Conservation (phyloP, 1,140 invertebrate genomes). For the Conopomorpha cramerella region DNA sequence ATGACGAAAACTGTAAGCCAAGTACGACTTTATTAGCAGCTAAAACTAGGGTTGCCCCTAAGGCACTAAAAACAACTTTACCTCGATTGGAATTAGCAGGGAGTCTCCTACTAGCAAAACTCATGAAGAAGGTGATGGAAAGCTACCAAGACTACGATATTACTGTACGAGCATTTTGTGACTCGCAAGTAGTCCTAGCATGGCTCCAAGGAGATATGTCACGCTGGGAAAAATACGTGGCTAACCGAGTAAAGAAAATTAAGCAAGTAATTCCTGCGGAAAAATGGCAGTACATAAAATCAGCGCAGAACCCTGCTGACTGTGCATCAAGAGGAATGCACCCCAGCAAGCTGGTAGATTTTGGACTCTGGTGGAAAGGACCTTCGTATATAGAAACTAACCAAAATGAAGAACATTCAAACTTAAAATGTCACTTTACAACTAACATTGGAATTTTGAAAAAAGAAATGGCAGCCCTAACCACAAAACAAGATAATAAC, state of each 20-base stretch:
- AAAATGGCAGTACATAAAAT: not conserved
- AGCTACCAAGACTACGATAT: constrained; percentile 7
- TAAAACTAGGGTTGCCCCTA: constrained; percentile 3
- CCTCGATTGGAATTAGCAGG: constrained; percentile 54
- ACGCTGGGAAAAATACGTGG: not conserved
- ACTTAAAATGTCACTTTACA: not conserved
- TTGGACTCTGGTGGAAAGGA: constrained; percentile 11
- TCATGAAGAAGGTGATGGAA: constrained; percentile 16
- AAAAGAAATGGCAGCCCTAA: not conserved
- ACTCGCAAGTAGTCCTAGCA: constrained; percentile 35
- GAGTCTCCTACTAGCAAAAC: constrained; percentile 29
- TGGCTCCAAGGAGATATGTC: constrained; percentile 16
- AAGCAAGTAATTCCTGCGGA: not conserved
- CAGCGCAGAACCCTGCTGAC: not conserved
- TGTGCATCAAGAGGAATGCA: constrained; percentile 12
- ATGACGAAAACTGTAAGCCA: not conserved
- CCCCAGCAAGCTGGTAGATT: constrained; percentile 4
- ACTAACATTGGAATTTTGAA: no score
- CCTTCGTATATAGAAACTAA: constrained; percentile 5
- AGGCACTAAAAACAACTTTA: constrained; percentile 16
- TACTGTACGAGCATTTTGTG: constrained; percentile 27
- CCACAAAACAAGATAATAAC: not conserved
- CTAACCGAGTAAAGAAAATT: not conserved
- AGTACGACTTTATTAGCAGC: not conserved
- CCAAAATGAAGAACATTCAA: not conserved